phyloP scores from a whole-genome alignment of 2,888 invertebrate species.

The Notodonta ziczac region DNA sequence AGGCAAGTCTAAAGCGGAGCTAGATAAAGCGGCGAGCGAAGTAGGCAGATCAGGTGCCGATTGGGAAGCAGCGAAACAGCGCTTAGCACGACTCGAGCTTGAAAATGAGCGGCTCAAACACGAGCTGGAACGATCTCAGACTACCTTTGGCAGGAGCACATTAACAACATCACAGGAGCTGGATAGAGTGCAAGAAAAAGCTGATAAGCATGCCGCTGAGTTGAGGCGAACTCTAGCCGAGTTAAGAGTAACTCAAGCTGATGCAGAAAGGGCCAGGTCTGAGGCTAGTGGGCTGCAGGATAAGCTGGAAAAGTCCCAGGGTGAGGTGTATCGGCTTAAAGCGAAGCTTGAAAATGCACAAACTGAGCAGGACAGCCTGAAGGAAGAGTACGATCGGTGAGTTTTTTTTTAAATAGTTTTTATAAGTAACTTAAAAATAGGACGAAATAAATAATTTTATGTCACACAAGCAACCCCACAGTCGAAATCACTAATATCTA shows the following conservation, averaged over 20 bases:
- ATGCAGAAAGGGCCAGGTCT: constrained; percentile 93
- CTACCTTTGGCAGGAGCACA: constrained; percentile 92
- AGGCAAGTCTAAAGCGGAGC: constrained; percentile 96
- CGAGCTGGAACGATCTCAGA: constrained; percentile 93
- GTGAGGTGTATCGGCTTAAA: constrained; percentile 96
- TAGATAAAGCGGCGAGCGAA: constrained; percentile 96
- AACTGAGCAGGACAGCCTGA: constrained; percentile 96
- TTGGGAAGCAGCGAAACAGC: constrained; percentile 94
- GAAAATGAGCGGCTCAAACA: constrained; percentile 95
- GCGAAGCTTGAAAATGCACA: constrained; percentile 97
- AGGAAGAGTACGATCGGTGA: constrained; percentile 94
- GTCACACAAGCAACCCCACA: no score
- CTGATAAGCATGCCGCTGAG: constrained; percentile 93
- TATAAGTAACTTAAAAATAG: neutral
- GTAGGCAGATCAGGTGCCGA: constrained; percentile 95
- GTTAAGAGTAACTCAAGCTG: constrained; percentile 95
- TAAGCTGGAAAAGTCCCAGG: constrained; percentile 96
- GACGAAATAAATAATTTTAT: no score
- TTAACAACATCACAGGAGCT: constrained; percentile 93
- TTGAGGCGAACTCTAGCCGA: constrained; percentile 95
- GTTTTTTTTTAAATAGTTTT: constrained; percentile 26
- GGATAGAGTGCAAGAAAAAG: constrained; percentile 92
- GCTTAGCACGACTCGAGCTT: constrained; percentile 92
- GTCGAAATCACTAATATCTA: no score
- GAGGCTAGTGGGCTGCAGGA: constrained; percentile 95